Evolutionary conservation across 64 coral and sea anemone genomes (phyloP).

Genomic region (Hydrozoanthus tunicans): DNA sequence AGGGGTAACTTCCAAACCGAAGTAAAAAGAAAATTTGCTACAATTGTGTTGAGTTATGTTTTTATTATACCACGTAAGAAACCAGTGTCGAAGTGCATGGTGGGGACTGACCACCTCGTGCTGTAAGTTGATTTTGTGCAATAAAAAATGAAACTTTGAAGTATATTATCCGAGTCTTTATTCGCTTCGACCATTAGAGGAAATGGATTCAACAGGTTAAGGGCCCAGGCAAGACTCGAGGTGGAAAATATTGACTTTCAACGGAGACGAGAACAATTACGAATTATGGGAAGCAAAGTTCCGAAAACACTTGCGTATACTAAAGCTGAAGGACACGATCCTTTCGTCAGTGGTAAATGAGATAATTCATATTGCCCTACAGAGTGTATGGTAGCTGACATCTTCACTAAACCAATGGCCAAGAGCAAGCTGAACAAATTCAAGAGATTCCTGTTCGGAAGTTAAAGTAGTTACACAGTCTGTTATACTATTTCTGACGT

Average conservation of each 20-base stretch:
- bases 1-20: neutral
- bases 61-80: too few species aligned
- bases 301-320: constrained; percentile 17
- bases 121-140: too few species aligned
- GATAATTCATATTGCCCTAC: neutral
- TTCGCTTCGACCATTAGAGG: too few species aligned
- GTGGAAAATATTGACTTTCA: constrained; percentile 41
- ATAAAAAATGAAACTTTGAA: too few species aligned
- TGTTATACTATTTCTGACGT: constrained; percentile 4
- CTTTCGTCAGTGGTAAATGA: constrained; percentile 38
- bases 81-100: too few species aligned
- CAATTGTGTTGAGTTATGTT: too few species aligned
- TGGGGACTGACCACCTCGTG: too few species aligned
- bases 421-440: neutral
- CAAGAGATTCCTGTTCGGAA: neutral
- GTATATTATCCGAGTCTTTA: too few species aligned
- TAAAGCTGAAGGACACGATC: constrained; percentile 47
- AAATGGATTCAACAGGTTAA: constrained; percentile 10
- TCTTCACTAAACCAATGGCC: constrained; percentile 11
- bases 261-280: constrained; percentile 33
- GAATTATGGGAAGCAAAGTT: constrained; percentile 48
- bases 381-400: constrained; percentile 16
- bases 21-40: neutral
- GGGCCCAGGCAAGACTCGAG: constrained; percentile 21
- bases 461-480: constrained; percentile 6